A percentile compares a stretch with the other conserved stretches of the same genome.
Conservation (phyloP, 2,797 vertebrate genomes). For the Megaceryle alcyon region DNA sequence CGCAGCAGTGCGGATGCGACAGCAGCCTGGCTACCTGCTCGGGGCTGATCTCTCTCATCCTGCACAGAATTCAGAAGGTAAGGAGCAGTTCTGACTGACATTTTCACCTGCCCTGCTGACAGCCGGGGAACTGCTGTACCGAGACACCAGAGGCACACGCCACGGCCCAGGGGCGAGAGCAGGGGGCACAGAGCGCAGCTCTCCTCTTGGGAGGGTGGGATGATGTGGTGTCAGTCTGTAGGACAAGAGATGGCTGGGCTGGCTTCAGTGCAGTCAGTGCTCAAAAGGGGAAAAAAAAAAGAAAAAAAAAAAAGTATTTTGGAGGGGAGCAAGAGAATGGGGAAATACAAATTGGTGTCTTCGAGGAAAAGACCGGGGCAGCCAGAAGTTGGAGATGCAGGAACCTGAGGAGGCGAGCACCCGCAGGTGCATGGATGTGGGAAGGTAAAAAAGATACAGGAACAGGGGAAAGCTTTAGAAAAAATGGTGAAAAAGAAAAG, state of each 20-base stretch:
- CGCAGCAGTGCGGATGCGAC: accelerated
- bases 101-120: not conserved
- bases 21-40: not conserved
- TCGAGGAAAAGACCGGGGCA: not conserved
- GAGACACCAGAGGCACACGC: not conserved
- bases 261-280: not conserved
- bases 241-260: not conserved
- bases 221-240: not conserved
- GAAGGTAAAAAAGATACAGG: not conserved
- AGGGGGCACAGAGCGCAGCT: not conserved
- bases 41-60: not conserved
- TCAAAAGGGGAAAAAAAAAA: not conserved
- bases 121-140: not conserved
- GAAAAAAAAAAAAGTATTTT: not conserved
- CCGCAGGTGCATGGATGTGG: not conserved
- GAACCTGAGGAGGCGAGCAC: not conserved
- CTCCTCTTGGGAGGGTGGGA: not conserved
- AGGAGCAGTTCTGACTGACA: not conserved
- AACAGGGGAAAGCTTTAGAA: not conserved
- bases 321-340: not conserved
- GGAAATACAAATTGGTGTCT: not conserved
- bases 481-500: not conserved
- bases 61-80: not conserved
- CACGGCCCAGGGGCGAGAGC: accelerated
- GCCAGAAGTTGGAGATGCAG: not conserved